Evolutionary conservation across 2,113 vertebrate genomes (phyloP), one percentile per base, ranked within the genome.

Genomic region (Phylloscopus whistleri): DNA sequence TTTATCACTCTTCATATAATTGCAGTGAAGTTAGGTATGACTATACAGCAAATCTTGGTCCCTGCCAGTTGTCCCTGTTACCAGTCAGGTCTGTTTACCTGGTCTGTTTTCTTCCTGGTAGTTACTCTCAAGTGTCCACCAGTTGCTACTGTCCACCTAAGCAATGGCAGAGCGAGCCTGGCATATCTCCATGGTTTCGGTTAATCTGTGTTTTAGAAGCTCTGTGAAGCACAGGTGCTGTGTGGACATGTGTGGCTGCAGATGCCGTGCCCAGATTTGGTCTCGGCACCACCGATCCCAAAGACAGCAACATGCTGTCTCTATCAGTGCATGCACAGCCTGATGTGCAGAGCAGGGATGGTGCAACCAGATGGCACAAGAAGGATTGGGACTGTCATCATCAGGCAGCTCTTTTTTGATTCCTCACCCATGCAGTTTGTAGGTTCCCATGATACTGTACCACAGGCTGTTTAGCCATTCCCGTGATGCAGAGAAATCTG

Each of bases 201-300:
- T 63, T 39, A 43, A 56, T 63, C 3, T 80, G 43, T 55, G 66
- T 83, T 92, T 66, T 2, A 17, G 75, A 18, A 86, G 56, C 18
- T 52, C 35, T 63, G 51, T 63, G 75, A 63, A 68, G 79, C 81
- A 82, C 59, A 90, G 51, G 22, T 41, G n/a, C 84, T 64, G 37
- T 66, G 56, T 83, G 90, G 77, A 91, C 59, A 53, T 5, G 63
- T 76, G 81, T 35, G 2, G 0, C 26, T 84, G 80, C 73, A 86
- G 86, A 84, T 1, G 0, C n/a, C 24, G 0, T 67, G 49, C 67
- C 63, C 68, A 51, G 51, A 24, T 1, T 41, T 33, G 30, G 39
- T 74, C 84, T 79, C 75, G 52, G 84, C 70, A 43, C 63, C 70
- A 13, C 58, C 26, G 8, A 75, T 77, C 72, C 64, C 37, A 48